These are phyloP conservation scores for Solenodon paradoxus DNA, from an alignment of 2,113 vertebrate species.

Conservation along the genomic window DNA sequence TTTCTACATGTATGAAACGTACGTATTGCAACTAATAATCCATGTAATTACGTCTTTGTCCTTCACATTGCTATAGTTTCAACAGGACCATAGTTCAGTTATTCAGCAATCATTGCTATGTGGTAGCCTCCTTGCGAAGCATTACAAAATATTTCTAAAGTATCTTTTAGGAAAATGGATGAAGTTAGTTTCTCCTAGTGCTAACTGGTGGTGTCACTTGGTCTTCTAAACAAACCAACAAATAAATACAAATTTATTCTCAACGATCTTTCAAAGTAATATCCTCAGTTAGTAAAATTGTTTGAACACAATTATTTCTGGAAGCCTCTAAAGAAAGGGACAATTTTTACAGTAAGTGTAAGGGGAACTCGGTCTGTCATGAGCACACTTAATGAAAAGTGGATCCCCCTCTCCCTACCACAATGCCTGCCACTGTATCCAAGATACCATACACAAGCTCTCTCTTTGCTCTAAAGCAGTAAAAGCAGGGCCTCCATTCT, in stretches of 20 bases:
- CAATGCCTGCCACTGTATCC: not conserved
- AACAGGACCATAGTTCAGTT: not conserved
- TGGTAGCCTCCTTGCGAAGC: not conserved
- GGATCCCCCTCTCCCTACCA: not conserved
- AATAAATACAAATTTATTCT: not conserved
- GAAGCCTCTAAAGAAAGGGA: not conserved
- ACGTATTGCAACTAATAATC: not conserved
- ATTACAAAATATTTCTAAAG: not conserved
- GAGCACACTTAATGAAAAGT: not conserved
- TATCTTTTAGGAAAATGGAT: not conserved
- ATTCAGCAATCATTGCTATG: not conserved
- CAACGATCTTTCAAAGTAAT: not conserved
- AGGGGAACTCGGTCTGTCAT: not conserved
- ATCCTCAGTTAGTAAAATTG: not conserved
- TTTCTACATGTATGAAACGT: not conserved
- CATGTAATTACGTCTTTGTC: not conserved
- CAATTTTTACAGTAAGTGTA: not conserved
- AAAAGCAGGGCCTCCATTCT: not conserved
- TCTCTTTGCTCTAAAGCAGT: not conserved
- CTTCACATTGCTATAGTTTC: not conserved
- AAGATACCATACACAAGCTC: not conserved
- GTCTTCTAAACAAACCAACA: not conserved
- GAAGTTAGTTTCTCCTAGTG: not conserved
- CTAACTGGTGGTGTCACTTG: not conserved
- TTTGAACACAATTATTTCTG: not conserved